Conservation (phyloP, 2,113 vertebrate species). For the Mola mola region DNA sequence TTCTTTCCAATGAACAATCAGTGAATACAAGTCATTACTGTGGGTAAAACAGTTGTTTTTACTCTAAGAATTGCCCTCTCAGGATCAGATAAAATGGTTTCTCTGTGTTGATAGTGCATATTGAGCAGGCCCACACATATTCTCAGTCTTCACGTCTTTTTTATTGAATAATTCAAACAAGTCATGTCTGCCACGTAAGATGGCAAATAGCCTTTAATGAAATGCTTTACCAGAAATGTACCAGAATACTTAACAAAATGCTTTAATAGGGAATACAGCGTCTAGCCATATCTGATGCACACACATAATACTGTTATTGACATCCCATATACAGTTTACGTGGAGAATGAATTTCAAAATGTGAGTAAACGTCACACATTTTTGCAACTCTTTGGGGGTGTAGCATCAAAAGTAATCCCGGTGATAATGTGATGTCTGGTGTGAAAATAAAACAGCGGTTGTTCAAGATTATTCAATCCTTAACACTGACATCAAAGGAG, state of each 20-base stretch:
- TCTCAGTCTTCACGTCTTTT: slow-evolving; percentile 46
- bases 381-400: slow-evolving; percentile 71
- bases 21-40: too few species aligned
- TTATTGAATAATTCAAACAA: slow-evolving; percentile 75
- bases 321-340: slow-evolving; percentile 72
- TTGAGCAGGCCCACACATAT: slow-evolving; percentile 29
- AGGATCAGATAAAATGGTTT: background rate
- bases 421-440: slow-evolving; percentile 37
- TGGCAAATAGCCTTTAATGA: slow-evolving; percentile 61
- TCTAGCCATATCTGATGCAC: slow-evolving; percentile 68
- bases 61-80: background rate
- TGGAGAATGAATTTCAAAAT: slow-evolving; percentile 62
- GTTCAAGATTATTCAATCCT: slow-evolving; percentile 63
- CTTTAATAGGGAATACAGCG: slow-evolving; percentile 74
- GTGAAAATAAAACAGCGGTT: slow-evolving; percentile 53
- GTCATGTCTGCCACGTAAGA: slow-evolving; percentile 43
- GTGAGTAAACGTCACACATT: slow-evolving; percentile 62
- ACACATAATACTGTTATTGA: slow-evolving; percentile 77
- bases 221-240: slow-evolving; percentile 71
- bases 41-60: too few species aligned
- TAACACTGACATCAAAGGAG: slow-evolving; percentile 73
- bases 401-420: slow-evolving; percentile 73
- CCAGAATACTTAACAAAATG: slow-evolving; percentile 77
- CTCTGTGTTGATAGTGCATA: background rate
- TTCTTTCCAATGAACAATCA: too few species aligned